Conservation (phyloP, 1,140 invertebrate species). For the Myzus persicae region DNA sequence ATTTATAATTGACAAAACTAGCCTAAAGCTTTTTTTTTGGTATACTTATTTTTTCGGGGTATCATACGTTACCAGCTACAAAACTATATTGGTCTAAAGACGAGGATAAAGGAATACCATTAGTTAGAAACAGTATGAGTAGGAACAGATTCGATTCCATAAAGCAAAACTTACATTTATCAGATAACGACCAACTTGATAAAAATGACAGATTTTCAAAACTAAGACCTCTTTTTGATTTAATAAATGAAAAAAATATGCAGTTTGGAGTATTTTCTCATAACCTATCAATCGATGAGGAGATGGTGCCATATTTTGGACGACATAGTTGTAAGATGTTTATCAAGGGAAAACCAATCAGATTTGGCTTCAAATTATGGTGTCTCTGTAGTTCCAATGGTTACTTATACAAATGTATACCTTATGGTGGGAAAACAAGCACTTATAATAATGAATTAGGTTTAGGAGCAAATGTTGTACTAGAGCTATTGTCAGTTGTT, state of each 20-base stretch:
- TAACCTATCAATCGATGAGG: constrained; percentile 63
- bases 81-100: constrained; percentile 37
- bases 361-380: no score
- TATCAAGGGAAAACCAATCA: constrained; percentile 62
- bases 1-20: no score
- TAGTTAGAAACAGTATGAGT: constrained; percentile 5
- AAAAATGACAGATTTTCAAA: constrained; percentile 43
- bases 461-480: no score
- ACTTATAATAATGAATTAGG: no score
- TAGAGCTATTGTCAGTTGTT: no score
- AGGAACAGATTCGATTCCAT: constrained; percentile 27
- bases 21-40: no score
- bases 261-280: constrained; percentile 64
- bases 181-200: constrained; percentile 16
- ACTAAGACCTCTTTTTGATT: constrained; percentile 32
- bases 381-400: no score
- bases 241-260: constrained; percentile 54
- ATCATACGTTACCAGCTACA: constrained; percentile 18
- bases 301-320: constrained; percentile 60
- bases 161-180: constrained; percentile 33
- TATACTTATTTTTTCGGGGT: constrained; percentile 15
- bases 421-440: no score
- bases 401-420: no score
- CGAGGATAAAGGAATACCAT: neutral
- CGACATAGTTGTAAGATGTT: constrained; percentile 59